A percentile compares a stretch with the other conserved stretches of the same genome.
phyloP scores from a whole-genome alignment of 2,797 vertebrate species.

The Rhinella marina region DNA sequence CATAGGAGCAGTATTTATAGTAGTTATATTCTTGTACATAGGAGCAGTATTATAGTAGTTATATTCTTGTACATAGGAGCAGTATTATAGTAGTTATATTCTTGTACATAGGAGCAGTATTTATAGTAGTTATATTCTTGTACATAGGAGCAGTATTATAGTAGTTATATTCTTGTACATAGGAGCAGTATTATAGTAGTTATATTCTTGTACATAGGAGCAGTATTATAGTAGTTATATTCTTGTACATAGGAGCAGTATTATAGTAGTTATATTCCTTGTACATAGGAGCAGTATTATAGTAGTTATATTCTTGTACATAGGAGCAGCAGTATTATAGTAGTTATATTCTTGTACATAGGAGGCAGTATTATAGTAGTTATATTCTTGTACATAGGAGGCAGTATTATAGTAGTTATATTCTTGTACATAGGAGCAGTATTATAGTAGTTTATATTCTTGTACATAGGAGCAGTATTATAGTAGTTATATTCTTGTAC shows the following conservation, averaged over 20 bases:
- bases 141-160: neutral
- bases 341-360: too few species aligned
- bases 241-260: too few species aligned
- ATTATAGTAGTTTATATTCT: too few species aligned
- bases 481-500: conserved; percentile 10
- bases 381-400: too few species aligned
- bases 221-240: conserved; percentile 1
- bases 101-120: neutral
- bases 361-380: too few species aligned
- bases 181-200: neutral
- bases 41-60: neutral
- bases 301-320: neutral
- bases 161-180: conserved; percentile 6
- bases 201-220: neutral
- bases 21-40: conserved; percentile 6
- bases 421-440: too few species aligned
- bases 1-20: neutral
- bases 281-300: neutral
- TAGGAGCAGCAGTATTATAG: too few species aligned
- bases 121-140: conserved; percentile 8
- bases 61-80: neutral
- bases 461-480: neutral
- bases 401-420: too few species aligned
- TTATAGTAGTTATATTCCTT: too few species aligned
- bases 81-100: conserved; percentile 11